Base-by-base conservation (phyloP, 1,140 invertebrate species). In the Aethina tumida region DNA sequence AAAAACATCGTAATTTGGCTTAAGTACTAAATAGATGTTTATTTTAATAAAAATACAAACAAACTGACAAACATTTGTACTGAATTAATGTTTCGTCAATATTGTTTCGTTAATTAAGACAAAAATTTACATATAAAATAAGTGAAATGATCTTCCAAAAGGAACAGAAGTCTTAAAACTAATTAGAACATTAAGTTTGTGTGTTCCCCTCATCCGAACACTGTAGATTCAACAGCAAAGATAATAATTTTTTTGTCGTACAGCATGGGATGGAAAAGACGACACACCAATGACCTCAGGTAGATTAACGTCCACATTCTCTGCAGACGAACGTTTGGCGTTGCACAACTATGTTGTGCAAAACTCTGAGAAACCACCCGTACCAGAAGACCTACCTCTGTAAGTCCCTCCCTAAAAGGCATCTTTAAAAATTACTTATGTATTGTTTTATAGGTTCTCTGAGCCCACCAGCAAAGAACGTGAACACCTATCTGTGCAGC, bases 271-370 rank as follows among this genome's bases (percentile, higher is more conserved):
- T 50, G 53, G 56, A 35, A 56, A 55, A 47, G 64, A 69, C 36
- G 59, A 64, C 38, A 63, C 71, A 58, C 69, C 71, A 32, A 60
- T 59, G 43, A 72, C 71, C 33, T 65, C 68, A 12, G 55, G 71
- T 50, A 64, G 71, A 35, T 51, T 70, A 36, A 49, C 64, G 13
- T 52, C 63, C 49, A 67, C 69, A 45, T 72, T 67, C 39, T 70
- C 68, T 5, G 33, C 48, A 0, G 68, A 73, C 47, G 71, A 74
- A 47, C 60, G 67, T 9, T 59, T 53, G 48, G 59, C 55, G 16
- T 35, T 74, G 12, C 71, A 74, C 45, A 60, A 72, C 10, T 68
- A 68, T 45, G 60, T 60, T 9, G 40, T 70, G 21, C 46, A 58
- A 14, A 58, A 66, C 39, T 71, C 69, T 9, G 35, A 38, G 30